Base-by-base conservation (phyloP, 2,113 vertebrate species). In the Clarias batrachus region DNA sequence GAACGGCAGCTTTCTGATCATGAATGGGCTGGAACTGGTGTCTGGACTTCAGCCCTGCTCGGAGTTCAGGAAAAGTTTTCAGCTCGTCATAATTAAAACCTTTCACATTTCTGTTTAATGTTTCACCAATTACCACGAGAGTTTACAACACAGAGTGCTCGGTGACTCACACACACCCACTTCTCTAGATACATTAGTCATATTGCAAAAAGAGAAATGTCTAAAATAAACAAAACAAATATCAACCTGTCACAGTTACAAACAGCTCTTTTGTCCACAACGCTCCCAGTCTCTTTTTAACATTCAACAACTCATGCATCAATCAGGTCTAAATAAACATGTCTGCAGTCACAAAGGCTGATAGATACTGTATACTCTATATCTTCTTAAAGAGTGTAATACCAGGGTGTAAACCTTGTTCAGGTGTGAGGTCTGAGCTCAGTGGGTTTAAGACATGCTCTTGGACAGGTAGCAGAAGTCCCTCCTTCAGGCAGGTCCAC, bases 401-500 rank as follows among this genome's bases (percentile, higher is more conserved):
- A 93, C 92, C 92, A 86, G 84, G 23, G 54, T 48, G 10, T n/a
- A 48, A 11, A 71, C 52, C 5, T 2, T 65, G 74, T 87, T 21
- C 71, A 0, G 23, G 33, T 3, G 6, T 27, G 7, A 4, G 17
- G 6, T 81, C 56, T 16, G 84, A 16, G 30, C 33, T 41, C 86
- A 23, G 33, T 66, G 60, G 2, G 0, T 91, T 87, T 86, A 93
- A 86, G 65, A 57, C 83, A 88, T 93, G 93, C 23, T 89, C 87
- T 0, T 92, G 90, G 33, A 91, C 21, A 2, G 94, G 92, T 59
- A 97, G 90, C 25, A 96, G 93, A 81, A 23, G 88, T 37, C 90
- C 90, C 83, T 91, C 91, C 82, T 95, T 91, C 93, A 96, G 2
- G 57, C 95, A 97, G 71, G 89, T 87, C 93, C 93, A 91, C 85